These are phyloP conservation scores for Bombus picipes DNA, from an alignment of 1,140 invertebrate species.

Conservation along the genomic window DNA sequence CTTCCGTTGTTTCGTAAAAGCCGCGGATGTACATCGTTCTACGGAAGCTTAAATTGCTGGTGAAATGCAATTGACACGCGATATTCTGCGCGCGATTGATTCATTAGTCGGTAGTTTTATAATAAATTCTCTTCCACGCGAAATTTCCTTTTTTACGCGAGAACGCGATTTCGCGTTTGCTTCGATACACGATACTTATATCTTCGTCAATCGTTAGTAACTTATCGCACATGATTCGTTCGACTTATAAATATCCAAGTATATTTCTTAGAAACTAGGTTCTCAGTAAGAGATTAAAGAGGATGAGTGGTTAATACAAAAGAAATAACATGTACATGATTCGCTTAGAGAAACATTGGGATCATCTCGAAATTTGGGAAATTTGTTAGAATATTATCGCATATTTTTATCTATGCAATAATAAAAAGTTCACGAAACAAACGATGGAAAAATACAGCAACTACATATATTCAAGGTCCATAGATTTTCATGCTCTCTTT, in stretches of 20 bases:
- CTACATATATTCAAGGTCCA: too few relatives aligned
- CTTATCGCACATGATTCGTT: neutral
- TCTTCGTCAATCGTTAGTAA: neutral
- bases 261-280: neutral
- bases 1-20: neutral
- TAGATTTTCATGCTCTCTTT: too few relatives aligned
- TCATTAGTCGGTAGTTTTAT: neutral
- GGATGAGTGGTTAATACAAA: too few relatives aligned
- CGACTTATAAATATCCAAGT: neutral
- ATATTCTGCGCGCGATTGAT: neutral
- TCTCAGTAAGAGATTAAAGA: too few relatives aligned
- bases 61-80: neutral
- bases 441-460: too few relatives aligned
- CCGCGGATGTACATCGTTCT: neutral
- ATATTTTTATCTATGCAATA: too few relatives aligned
- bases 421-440: too few relatives aligned
- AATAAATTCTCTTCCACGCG: neutral
- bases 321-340: too few relatives aligned
- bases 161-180: neutral
- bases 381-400: too few relatives aligned
- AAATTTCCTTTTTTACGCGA: neutral
- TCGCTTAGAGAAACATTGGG: too few relatives aligned
- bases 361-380: too few relatives aligned
- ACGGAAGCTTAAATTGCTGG: neutral
- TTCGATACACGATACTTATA: neutral